Evolutionary conservation across 1,140 invertebrate species (phyloP).

Genomic region (Schlechtendalia chinensis): DNA sequence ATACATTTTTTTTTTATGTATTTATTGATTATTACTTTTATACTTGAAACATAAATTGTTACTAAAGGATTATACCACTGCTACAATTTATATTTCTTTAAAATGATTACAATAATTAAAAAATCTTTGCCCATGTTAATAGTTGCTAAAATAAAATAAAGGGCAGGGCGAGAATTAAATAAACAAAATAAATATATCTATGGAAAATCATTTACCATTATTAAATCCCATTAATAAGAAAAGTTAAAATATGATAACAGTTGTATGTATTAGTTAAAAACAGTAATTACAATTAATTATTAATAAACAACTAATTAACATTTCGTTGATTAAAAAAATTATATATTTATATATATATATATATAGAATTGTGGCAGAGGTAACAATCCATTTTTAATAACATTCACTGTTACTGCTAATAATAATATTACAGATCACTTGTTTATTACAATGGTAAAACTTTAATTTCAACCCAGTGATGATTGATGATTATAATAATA

Average conservation of each 20-base stretch:
- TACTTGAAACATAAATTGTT: slow-evolving; percentile 16
- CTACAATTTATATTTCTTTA: slow-evolving; percentile 15
- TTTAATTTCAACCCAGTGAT: background rate
- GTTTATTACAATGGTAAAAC: slow-evolving; percentile 4
- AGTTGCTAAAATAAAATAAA: no score
- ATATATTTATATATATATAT: no score
- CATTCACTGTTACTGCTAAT: background rate
- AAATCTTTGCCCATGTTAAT: no score
- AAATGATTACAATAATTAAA: no score
- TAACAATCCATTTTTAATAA: slow-evolving; percentile 12
- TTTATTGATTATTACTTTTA: slow-evolving; percentile 28
- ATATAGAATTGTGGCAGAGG: slow-evolving; percentile 33
- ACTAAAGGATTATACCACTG: slow-evolving; percentile 20
- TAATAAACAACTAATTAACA: slow-evolving; percentile 1
- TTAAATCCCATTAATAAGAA: background rate
- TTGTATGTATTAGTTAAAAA: background rate
- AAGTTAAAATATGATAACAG: background rate
- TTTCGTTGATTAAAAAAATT: background rate
- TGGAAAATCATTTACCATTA: background rate
- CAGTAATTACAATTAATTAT: background rate
- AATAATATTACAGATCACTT: slow-evolving; percentile 4
- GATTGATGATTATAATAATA: slow-evolving; percentile 27
- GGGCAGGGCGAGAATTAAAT: no score
- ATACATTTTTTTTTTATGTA: slow-evolving; percentile 20
- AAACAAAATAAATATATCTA: background rate